Conservation (phyloP, 2,113 vertebrate species). For the Cyprinodon tularosa region DNA sequence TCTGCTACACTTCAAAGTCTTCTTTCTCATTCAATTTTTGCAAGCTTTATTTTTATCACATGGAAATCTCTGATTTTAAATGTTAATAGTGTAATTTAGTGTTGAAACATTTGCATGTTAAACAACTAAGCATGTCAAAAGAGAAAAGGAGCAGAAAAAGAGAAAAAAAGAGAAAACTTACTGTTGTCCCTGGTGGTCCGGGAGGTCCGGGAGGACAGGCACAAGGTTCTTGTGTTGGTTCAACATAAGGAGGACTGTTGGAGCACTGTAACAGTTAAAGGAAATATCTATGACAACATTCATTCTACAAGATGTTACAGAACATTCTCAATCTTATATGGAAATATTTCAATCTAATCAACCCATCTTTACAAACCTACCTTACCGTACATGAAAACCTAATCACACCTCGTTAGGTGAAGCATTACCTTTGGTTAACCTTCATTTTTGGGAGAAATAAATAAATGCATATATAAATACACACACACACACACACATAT, state of each 20-base stretch:
- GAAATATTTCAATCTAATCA: no score
- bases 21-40: background rate
- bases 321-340: no score
- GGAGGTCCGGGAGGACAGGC: constrained; percentile 88
- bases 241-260: constrained; percentile 85
- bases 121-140: background rate
- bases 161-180: constrained; percentile 33
- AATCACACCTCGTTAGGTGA: no score
- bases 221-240: constrained; percentile 87
- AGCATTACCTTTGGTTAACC: no score
- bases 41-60: background rate
- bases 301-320: background rate
- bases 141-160: background rate
- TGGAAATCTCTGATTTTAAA: background rate
- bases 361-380: no score
- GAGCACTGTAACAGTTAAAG: constrained; percentile 81
- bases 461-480: no score
- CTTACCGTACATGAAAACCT: no score
- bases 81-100: background rate
- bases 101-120: background rate
- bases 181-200: constrained; percentile 87
- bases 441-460: no score
- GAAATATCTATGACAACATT: background rate
- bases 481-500: no score
- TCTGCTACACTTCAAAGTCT: background rate